Conservation (phyloP, 2,113 vertebrate species). For the Thermophis baileyi region DNA sequence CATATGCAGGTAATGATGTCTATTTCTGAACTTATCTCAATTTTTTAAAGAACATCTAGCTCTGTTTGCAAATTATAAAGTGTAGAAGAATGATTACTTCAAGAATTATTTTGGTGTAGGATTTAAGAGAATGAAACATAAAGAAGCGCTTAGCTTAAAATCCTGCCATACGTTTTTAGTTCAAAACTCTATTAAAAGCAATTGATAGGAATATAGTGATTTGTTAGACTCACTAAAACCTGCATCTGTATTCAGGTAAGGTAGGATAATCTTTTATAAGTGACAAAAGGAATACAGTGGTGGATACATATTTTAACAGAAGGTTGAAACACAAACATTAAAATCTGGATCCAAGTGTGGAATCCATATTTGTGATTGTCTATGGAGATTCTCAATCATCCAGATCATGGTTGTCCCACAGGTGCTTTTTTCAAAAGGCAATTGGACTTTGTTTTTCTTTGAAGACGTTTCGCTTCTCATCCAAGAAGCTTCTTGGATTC, state of each 20-base stretch:
- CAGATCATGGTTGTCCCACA: background rate
- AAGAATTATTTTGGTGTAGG: background rate
- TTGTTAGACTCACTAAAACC: background rate
- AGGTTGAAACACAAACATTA: background rate
- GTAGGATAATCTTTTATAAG: background rate
- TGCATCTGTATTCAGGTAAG: background rate
- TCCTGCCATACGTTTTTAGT: background rate
- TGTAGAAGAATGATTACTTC: background rate
- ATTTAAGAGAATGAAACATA: background rate
- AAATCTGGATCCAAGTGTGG: background rate
- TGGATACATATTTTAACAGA: background rate
- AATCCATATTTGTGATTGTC: background rate
- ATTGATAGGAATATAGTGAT: background rate
- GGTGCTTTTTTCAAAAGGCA: too few species aligned
- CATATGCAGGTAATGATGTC: constrained; percentile 91
- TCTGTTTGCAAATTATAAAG: background rate
- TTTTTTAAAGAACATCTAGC: background rate
- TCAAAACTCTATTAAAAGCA: background rate
- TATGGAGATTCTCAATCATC: background rate
- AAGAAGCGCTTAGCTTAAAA: background rate
- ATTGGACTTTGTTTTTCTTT: too few species aligned
- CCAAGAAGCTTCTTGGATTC: background rate
- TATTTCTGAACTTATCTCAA: background rate
- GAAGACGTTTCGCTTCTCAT: too few species aligned
- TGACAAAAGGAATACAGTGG: background rate